A percentile compares a stretch with the other conserved stretches of the same genome.
Conservation (phyloP, 2,113 vertebrate species). For the Pseudonaja textilis region DNA sequence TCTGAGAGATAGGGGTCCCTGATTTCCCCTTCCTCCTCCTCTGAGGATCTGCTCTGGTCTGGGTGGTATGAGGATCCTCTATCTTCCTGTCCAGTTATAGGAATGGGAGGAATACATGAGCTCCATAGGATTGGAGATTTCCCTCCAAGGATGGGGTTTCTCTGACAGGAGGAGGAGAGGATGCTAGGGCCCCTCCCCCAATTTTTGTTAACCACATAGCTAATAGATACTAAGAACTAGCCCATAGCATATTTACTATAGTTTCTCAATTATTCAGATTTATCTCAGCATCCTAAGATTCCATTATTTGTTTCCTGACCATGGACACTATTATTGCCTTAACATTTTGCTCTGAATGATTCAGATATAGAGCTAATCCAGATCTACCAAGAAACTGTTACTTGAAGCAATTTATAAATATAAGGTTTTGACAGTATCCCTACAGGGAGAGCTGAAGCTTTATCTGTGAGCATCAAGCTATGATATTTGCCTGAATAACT, state of each 20-base stretch:
- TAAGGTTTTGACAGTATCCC: conserved; percentile 36
- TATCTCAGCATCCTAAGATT: background rate
- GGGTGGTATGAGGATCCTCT: too few species aligned
- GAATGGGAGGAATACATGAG: too few species aligned
- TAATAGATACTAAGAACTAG: background rate
- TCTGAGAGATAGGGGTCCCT: too few species aligned
- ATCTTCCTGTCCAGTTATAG: too few species aligned
- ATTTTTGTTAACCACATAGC: background rate
- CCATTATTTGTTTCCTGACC: background rate
- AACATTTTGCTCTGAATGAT: conserved; percentile 25
- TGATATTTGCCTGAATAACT: conserved; percentile 46
- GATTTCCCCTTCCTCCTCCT: too few species aligned
- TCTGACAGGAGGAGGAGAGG: too few species aligned
- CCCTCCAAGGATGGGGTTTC: too few species aligned
- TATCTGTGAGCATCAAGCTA: conserved; percentile 39
- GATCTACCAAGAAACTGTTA: conserved; percentile 35
- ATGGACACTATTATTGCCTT: background rate
- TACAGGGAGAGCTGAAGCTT: conserved; percentile 21
- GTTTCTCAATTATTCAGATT: conserved; percentile 18
- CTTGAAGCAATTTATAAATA: conserved; percentile 5
- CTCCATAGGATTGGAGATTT: too few species aligned
- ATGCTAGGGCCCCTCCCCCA: too few species aligned
- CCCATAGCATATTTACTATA: background rate
- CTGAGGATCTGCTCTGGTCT: too few species aligned
- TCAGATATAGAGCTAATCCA: conserved; percentile 25